Percentiles rank a stretch among this genome's conserved stretches.
Evolutionary conservation across 2,797 vertebrate genomes (phyloP).

Genomic region (Capromys pilorides): DNA sequence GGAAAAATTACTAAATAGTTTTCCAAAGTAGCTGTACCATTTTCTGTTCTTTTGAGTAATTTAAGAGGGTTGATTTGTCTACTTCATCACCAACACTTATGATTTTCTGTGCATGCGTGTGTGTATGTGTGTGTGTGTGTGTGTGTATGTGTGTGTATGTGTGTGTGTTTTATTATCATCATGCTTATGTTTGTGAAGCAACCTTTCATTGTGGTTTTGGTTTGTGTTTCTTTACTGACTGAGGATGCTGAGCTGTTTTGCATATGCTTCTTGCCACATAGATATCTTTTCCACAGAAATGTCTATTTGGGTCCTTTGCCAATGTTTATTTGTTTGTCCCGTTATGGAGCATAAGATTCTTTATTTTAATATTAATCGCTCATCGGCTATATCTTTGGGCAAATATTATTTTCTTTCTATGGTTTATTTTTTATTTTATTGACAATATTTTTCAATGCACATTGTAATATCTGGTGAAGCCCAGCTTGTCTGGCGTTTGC

Average conservation of each 20-base stretch:
- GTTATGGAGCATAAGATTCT: not conserved
- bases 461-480: not conserved
- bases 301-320: not conserved
- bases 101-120: not conserved
- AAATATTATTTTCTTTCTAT: slow-evolving; percentile 20
- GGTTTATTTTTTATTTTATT: slow-evolving; percentile 15
- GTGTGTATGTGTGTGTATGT: not conserved
- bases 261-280: not conserved
- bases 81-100: not conserved
- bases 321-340: not conserved
- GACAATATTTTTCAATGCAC: not conserved
- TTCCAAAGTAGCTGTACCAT: not conserved
- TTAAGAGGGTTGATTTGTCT: not conserved
- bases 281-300: not conserved
- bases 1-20: not conserved
- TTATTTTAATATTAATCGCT: not conserved
- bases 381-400: not conserved
- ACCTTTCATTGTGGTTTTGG: not conserved
- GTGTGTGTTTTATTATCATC: not conserved
- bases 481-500: not conserved
- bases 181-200: not conserved
- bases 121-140: too few relatives aligned
- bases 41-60: not conserved
- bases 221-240: slow-evolving; percentile 3
- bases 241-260: not conserved